A percentile compares a stretch with the other conserved stretches of the same genome.
These are phyloP conservation scores for rabbit (Oryctolagus cuniculus) DNA, from an alignment of 2,113 vertebrate species.

Conservation along the genomic window DNA sequence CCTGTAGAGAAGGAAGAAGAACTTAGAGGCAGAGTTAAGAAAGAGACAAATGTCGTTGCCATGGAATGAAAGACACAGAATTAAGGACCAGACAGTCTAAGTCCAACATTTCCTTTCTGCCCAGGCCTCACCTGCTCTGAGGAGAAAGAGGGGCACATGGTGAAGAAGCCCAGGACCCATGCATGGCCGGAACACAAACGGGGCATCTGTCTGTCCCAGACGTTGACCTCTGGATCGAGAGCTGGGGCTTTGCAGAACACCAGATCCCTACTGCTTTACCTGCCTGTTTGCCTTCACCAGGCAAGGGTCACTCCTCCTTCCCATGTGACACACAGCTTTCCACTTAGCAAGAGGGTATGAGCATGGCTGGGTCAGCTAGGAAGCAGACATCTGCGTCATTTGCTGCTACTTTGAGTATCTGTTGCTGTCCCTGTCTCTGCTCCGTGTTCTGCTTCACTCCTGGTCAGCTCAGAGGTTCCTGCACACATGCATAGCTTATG, in stretches of 20 bases:
- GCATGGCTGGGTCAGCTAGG: too few relatives aligned
- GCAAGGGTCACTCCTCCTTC: neutral
- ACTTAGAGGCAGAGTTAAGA: neutral
- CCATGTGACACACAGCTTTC: neutral
- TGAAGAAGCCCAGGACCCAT: neutral
- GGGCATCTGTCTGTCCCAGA: neutral
- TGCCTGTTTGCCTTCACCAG: neutral
- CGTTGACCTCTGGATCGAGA: neutral
- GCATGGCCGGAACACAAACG: neutral
- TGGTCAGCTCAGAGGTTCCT: neutral
- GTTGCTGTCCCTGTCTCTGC: neutral
- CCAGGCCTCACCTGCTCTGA: slow-evolving; percentile 8
- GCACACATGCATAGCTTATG: neutral
- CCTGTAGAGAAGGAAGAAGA: slow-evolving; percentile 20
- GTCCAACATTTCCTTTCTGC: neutral
- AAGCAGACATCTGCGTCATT: neutral
- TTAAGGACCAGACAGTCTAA: neutral
- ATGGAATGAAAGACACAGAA: neutral
- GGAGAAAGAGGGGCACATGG: neutral
- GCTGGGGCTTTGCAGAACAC: neutral
- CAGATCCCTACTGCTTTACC: neutral
- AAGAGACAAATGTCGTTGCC: neutral
- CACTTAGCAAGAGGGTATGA: neutral
- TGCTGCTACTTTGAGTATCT: neutral
- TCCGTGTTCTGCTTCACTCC: neutral